A percentile compares a stretch with the other conserved stretches of the same genome.
Conservation (phyloP, 53 echinoderm and acorn worm genomes). For the Antedon mediterranea region DNA sequence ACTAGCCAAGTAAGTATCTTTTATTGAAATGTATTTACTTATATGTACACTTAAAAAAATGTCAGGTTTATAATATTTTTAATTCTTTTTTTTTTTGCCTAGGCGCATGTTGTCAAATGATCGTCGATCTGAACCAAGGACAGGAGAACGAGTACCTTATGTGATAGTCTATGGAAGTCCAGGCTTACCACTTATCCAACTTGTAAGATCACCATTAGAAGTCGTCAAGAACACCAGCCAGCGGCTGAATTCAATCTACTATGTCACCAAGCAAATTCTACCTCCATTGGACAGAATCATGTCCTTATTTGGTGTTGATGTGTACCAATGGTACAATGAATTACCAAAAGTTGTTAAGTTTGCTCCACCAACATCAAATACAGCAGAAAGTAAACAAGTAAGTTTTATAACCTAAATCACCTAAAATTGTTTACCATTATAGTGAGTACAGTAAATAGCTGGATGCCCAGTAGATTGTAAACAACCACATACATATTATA, state of each 20-base stretch:
- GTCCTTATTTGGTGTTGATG: slow-evolving; percentile 83
- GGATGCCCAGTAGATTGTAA: too few relatives aligned
- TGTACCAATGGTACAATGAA: slow-evolving; percentile 73
- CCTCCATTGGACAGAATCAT: slow-evolving; percentile 77
- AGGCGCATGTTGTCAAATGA: slow-evolving; percentile 67
- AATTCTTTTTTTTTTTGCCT: neutral
- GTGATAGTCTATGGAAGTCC: slow-evolving; percentile 80
- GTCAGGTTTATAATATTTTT: neutral
- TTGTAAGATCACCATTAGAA: slow-evolving; percentile 68
- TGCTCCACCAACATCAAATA: neutral
- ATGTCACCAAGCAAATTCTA: slow-evolving; percentile 82
- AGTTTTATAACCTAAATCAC: too few relatives aligned
- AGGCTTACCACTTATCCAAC: slow-evolving; percentile 75
- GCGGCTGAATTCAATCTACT: slow-evolving; percentile 72
- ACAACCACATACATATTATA: too few relatives aligned
- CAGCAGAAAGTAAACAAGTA: neutral
- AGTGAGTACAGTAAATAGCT: too few relatives aligned
- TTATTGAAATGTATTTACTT: too few relatives aligned
- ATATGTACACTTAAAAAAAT: too few relatives aligned
- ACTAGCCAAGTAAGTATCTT: slow-evolving; percentile 47
- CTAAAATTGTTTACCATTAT: too few relatives aligned
- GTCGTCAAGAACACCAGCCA: slow-evolving; percentile 51
- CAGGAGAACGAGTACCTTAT: slow-evolving; percentile 82
- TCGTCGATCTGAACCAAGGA: slow-evolving; percentile 64
- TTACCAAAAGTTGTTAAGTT: slow-evolving; percentile 27